Conservation (phyloP, 2,888 invertebrate genomes). For the Lamproptera curius region DNA sequence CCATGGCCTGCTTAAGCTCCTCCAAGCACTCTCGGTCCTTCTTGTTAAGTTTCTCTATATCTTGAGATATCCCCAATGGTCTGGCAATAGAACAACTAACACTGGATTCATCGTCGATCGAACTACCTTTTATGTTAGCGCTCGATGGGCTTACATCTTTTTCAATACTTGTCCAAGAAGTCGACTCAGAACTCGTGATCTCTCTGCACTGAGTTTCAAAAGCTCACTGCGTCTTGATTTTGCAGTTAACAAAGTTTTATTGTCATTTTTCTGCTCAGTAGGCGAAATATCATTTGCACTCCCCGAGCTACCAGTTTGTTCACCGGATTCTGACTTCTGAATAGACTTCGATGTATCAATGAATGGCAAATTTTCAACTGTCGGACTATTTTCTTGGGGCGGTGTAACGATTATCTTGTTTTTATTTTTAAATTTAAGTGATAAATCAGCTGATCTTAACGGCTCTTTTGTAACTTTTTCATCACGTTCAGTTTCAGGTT, state of each 20-base stretch:
- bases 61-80: conserved; percentile 87
- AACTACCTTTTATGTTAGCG: conserved; percentile 81
- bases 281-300: conserved; percentile 63
- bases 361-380: conserved; percentile 73
- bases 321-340: conserved; percentile 63
- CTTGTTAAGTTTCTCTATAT: conserved; percentile 81
- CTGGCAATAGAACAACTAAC: conserved; percentile 88
- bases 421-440: conserved; percentile 68
- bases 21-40: conserved; percentile 80
- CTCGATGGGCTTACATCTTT: conserved; percentile 82
- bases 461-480: conserved; percentile 42
- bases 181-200: conserved; percentile 87
- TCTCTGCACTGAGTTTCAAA: conserved; percentile 83
- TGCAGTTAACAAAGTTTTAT: conserved; percentile 59
- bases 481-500: conserved; percentile 65
- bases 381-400: conserved; percentile 79
- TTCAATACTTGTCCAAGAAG: conserved; percentile 89
- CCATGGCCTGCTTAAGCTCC: conserved; percentile 78
- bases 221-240: conserved; percentile 75
- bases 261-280: conserved; percentile 56
- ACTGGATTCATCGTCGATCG: conserved; percentile 84
- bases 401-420: conserved; percentile 80
- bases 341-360: conserved; percentile 61
- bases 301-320: conserved; percentile 65
- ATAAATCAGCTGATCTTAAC: conserved; percentile 51